Percentiles rank a stretch among this genome's conserved stretches.
phyloP scores from a whole-genome alignment of 1,140 invertebrate species.

The Drosophila sucinea region DNA sequence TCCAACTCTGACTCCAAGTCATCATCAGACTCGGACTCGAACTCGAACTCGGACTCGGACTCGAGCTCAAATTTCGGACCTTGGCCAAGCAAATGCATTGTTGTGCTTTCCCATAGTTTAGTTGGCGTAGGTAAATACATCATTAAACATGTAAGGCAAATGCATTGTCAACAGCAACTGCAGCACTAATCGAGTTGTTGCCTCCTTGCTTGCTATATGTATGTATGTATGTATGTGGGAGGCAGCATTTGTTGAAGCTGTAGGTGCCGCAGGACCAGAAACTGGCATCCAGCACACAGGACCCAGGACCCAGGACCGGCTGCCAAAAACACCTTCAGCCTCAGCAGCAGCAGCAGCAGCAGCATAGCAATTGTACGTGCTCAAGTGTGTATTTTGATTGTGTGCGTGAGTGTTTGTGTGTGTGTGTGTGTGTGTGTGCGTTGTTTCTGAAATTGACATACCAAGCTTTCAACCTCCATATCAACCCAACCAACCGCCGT shows the following conservation, averaged over 20 bases:
- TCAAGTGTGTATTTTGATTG: conserved; percentile 50
- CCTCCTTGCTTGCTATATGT: neutral
- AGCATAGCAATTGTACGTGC: conserved; percentile 35
- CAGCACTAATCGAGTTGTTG: conserved; percentile 58
- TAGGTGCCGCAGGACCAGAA: neutral
- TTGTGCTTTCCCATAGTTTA: conserved; percentile 50
- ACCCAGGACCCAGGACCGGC: conserved; percentile 13
- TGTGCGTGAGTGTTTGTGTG: conserved; percentile 20
- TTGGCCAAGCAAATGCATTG: conserved; percentile 28
- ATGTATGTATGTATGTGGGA: too few species aligned
- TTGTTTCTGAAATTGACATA: conserved; percentile 60
- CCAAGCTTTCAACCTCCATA: conserved; percentile 37
- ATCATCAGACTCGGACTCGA: neutral
- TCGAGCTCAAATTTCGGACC: conserved; percentile 7
- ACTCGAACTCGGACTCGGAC: neutral
- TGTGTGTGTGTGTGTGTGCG: conserved; percentile 17
- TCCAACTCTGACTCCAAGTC: too few species aligned
- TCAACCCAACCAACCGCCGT: conserved; percentile 1
- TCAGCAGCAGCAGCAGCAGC: neutral
- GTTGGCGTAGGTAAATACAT: conserved; percentile 78
- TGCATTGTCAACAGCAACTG: conserved; percentile 75
- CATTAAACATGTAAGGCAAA: conserved; percentile 80
- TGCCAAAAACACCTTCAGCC: conserved; percentile 39
- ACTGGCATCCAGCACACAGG: too few species aligned
- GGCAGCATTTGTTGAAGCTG: neutral